Evolutionary conservation across 2,797 vertebrate species (phyloP).

Genomic region (Aplochiton taeniatus): DNA sequence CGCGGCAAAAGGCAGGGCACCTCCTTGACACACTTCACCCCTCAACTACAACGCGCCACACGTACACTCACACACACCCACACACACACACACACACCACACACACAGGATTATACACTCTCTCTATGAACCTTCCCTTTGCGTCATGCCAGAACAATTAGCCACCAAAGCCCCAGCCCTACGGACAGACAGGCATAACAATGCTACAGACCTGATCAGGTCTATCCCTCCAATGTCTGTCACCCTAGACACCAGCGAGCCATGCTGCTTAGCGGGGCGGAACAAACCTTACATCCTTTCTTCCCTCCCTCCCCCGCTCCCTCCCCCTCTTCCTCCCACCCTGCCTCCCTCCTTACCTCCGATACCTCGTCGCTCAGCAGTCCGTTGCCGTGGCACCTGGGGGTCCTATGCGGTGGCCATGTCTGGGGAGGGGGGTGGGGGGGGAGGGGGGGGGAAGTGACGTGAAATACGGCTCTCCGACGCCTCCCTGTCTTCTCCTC

Average conservation of each 20-base stretch:
- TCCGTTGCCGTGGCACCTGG: constrained; percentile 51
- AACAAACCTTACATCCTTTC: not conserved
- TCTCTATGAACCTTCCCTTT: constrained; percentile 19
- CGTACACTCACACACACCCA: constrained; percentile 26
- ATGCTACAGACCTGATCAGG: not conserved
- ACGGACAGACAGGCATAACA: not conserved
- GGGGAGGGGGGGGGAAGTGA: constrained; percentile 1
- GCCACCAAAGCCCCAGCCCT: not conserved
- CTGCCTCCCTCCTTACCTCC: constrained; percentile 47
- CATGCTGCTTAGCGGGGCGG: constrained; percentile 6
- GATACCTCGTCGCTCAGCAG: constrained; percentile 48
- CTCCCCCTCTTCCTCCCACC: constrained; percentile 8
- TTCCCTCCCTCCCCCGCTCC: constrained; percentile 27
- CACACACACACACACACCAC: constrained; percentile 29
- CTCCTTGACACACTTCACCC: constrained; percentile 4
- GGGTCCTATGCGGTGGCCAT: constrained; percentile 67
- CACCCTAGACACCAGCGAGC: too few relatives aligned
- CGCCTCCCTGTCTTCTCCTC: constrained; percentile 9
- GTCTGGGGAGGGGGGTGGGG: constrained; percentile 48
- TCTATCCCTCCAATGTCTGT: too few relatives aligned
- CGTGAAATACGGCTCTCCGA: constrained; percentile 27
- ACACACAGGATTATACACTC: constrained; percentile 25
- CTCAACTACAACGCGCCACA: constrained; percentile 3
- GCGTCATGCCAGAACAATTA: not conserved
- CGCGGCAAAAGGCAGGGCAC: constrained; percentile 35